phyloP scores from a whole-genome alignment of 2,888 invertebrate species.

The Keiferia lycopersicella region DNA sequence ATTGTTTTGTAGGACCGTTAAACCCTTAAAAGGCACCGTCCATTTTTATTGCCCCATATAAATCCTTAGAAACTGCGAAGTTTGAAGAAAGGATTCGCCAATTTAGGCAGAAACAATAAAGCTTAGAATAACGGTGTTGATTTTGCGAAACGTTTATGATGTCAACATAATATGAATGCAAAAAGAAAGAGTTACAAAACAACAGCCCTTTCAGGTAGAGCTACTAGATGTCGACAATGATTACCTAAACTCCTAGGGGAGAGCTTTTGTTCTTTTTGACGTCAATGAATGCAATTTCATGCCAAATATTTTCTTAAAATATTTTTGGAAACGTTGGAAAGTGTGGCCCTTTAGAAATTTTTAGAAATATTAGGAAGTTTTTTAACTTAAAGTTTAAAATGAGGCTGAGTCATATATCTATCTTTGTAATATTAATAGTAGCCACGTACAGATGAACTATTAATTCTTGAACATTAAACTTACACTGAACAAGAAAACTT shows the following conservation, averaged over 20 bases:
- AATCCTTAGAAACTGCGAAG: conserved; percentile 37
- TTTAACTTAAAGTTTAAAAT: not conserved
- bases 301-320: not conserved
- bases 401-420: not conserved
- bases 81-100: conserved; percentile 38
- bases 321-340: not conserved
- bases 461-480: too few relatives aligned
- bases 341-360: too few relatives aligned
- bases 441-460: too few relatives aligned
- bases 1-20: conserved; percentile 52
- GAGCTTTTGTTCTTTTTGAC: not conserved
- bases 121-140: conserved; percentile 37
- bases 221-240: not conserved
- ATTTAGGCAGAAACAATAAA: conserved; percentile 32
- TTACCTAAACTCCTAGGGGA: not conserved
- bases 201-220: not conserved
- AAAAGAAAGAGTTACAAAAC: conserved; percentile 4
- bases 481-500: too few relatives aligned
- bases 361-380: too few relatives aligned
- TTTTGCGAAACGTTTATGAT: not conserved
- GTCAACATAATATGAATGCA: conserved; percentile 8
- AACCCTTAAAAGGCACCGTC: conserved; percentile 46
- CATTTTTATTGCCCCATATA: conserved; percentile 62
- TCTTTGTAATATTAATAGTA: too few relatives aligned
- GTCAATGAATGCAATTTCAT: not conserved